phyloP scores from a whole-genome alignment of 1,140 invertebrate genomes.

The Lucilia sericata region DNA sequence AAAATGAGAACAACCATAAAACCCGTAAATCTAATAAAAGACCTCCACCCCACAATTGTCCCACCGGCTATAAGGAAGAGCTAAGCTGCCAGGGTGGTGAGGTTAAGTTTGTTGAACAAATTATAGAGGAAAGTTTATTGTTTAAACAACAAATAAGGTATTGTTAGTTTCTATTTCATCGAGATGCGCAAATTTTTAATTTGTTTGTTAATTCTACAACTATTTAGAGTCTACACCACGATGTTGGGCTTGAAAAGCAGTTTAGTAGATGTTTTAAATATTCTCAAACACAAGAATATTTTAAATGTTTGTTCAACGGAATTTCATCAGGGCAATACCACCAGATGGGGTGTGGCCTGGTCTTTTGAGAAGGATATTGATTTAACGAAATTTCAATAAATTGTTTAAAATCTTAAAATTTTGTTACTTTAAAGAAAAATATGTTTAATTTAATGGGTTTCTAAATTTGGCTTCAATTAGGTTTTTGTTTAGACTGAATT shows the following conservation, averaged over 20 bases:
- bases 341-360: slow-evolving; percentile 86
- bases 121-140: slow-evolving; percentile 84
- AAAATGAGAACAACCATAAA: slow-evolving; percentile 62
- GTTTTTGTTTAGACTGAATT: no score
- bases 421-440: no score
- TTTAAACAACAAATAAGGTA: slow-evolving; percentile 71
- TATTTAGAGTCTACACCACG: slow-evolving; percentile 84
- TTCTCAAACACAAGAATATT: slow-evolving; percentile 72
- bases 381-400: slow-evolving; percentile 7
- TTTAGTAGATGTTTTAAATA: slow-evolving; percentile 75
- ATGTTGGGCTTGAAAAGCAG: slow-evolving; percentile 93
- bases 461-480: no score
- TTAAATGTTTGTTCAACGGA: slow-evolving; percentile 79
- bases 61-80: slow-evolving; percentile 80
- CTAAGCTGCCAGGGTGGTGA: slow-evolving; percentile 88
- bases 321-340: slow-evolving; percentile 94
- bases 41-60: slow-evolving; percentile 77
- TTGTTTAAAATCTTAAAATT: neutral
- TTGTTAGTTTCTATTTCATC: slow-evolving; percentile 60
- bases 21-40: slow-evolving; percentile 69
- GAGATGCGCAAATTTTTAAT: neutral
- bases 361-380: slow-evolving; percentile 70
- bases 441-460: no score
- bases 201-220: slow-evolving; percentile 19
- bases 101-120: slow-evolving; percentile 82